Base-by-base conservation (phyloP, 2,113 vertebrate species). In the Melanocharis versteri region DNA sequence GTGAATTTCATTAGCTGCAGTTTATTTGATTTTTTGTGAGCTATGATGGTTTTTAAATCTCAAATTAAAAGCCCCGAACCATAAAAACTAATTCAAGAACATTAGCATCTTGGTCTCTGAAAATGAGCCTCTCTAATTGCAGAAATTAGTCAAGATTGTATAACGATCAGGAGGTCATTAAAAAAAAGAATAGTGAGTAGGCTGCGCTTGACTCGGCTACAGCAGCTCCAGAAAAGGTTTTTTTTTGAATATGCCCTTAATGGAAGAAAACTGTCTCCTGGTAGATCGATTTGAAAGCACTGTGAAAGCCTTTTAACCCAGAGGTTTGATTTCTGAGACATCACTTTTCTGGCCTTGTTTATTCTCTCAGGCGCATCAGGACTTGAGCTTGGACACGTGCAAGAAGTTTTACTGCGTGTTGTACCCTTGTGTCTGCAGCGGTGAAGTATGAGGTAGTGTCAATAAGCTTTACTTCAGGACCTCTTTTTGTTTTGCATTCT, bases 1-100 rank as follows among this genome's bases (percentile, higher is more conserved):
- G 97, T 79, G 97, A 98, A 97, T 98, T 98, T 98, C 98, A 98
- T 98, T 98, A 98, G 98, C 96, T 96, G 89, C 90, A 97, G 93
- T 98, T 98, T 98, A 98, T 98, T 98, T 98, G 97, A 94, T 96
- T 83, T 96, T 98, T 98, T 97, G 97, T 94, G 96, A 96, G 75
- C 97, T 97, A 96, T 96, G 97, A 97, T 98, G 97, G 97, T 97
- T 98, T 98, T 97, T 91, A 98, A 98, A 97, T 98, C 98, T 98
- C 97, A 98, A 98, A 98, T 98, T 98, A 98, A 98, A 98, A 97
- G 97, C 96, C 95, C 95, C 44, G 6, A 98, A 92, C 96, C 95
- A 97, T 98, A 98, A 98, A 98, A 98, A 81, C 96, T 97, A 97
- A 98, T 97, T 97, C 90, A 97, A 96, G 94, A 97, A 97, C 93